Evolutionary conservation across 92 coral and sea anemone species (phyloP).

Genomic region (Phenganax stokvisi): DNA sequence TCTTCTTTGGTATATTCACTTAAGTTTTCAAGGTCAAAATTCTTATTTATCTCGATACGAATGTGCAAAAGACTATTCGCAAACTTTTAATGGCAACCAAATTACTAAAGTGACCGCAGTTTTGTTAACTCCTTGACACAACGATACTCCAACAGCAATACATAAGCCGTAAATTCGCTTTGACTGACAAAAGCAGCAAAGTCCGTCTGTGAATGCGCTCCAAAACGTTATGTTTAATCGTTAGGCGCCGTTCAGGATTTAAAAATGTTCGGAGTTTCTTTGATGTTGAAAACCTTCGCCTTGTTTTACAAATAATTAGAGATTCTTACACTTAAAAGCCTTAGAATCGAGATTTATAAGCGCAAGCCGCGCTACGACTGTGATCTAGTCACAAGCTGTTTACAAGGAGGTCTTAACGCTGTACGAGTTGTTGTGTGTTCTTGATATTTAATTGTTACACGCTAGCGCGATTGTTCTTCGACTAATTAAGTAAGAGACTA

Average conservation of each 20-base stretch:
- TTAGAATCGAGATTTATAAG: not conserved
- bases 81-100: not conserved
- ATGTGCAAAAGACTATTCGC: not conserved
- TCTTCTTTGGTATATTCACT: not conserved
- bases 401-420: not conserved
- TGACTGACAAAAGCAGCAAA: too few species aligned
- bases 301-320: not conserved
- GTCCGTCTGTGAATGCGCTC: too few species aligned
- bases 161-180: too few species aligned
- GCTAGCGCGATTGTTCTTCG: conserved; percentile 24
- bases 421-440: conserved; percentile 24
- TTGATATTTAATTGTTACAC: conserved; percentile 29
- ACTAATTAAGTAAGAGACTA: conserved; percentile 32
- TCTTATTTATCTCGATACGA: too few species aligned
- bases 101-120: not conserved
- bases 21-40: too few species aligned
- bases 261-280: not conserved
- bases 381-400: conserved; percentile 3
- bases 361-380: conserved; percentile 18
- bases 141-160: too few species aligned
- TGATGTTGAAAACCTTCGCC: conserved; percentile 9
- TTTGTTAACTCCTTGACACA: not conserved
- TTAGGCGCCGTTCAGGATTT: not conserved
- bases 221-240: too few species aligned
- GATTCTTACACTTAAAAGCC: too few species aligned